Percentiles rank a stretch among this genome's conserved stretches.
phyloP scores from a whole-genome alignment of 2,888 invertebrate species.

The Agrochola litura region DNA sequence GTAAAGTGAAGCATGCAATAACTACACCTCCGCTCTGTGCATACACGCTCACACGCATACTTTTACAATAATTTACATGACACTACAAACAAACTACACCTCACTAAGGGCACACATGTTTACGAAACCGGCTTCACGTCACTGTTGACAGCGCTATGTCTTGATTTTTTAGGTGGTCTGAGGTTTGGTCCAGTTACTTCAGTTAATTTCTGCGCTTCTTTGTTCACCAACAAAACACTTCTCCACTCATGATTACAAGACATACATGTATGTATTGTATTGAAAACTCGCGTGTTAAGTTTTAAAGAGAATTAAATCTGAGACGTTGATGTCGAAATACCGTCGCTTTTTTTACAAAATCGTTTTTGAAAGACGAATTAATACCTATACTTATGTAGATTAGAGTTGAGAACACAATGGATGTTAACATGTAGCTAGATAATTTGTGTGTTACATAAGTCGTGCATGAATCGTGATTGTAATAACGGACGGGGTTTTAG shows the following conservation, averaged over 20 bases:
- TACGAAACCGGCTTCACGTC: too few relatives aligned
- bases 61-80: too few relatives aligned
- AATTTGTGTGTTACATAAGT: slow-evolving; percentile 87
- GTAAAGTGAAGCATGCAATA: too few relatives aligned
- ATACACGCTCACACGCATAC: too few relatives aligned
- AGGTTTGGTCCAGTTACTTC: neutral
- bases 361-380: slow-evolving; percentile 89
- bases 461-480: slow-evolving; percentile 85
- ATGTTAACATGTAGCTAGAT: slow-evolving; percentile 85
- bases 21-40: too few relatives aligned
- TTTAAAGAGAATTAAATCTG: slow-evolving; percentile 73
- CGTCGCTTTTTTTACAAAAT: slow-evolving; percentile 84
- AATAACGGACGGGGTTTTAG: slow-evolving; percentile 80
- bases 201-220: neutral
- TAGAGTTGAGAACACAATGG: slow-evolving; percentile 85
- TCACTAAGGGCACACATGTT: too few relatives aligned
- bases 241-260: slow-evolving; percentile 65
- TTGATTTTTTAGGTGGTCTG: too few relatives aligned
- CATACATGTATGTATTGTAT: slow-evolving; percentile 81
- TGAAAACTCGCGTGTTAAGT: slow-evolving; percentile 76
- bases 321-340: slow-evolving; percentile 80
- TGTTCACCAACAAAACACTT: slow-evolving; percentile 61
- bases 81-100: too few relatives aligned
- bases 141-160: too few relatives aligned
- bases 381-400: slow-evolving; percentile 90